Percentiles rank a stretch among this genome's conserved stretches.
Conservation (phyloP, 2,888 invertebrate genomes). For the Heteromurus nitidus region DNA sequence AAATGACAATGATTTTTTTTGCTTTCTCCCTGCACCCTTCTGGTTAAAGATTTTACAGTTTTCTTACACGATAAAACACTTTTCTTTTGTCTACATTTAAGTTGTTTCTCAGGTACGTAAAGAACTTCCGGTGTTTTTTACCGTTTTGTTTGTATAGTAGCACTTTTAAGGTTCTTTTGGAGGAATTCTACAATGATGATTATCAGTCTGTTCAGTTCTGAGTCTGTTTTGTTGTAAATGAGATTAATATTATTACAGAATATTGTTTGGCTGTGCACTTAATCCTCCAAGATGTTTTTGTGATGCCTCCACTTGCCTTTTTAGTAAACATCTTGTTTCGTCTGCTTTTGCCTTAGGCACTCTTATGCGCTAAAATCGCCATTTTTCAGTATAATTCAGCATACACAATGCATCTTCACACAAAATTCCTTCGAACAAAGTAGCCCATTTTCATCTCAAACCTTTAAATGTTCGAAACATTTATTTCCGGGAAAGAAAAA, state of each 20-base stretch:
- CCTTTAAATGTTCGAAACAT: no score
- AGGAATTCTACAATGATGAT: conserved; percentile 66
- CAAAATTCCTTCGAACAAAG: no score
- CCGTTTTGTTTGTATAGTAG: conserved; percentile 59
- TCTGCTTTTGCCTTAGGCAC: conserved; percentile 55
- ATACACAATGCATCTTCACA: no score
- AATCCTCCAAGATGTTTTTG: conserved; percentile 59
- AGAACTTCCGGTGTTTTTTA: conserved; percentile 65
- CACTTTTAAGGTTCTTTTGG: conserved; percentile 66
- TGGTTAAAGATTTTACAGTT: conserved; percentile 6
- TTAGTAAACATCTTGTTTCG: conserved; percentile 52
- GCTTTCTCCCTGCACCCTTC: conserved; percentile 1
- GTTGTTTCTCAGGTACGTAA: conserved; percentile 64
- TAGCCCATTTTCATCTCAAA: no score
- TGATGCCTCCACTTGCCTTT: conserved; percentile 34
- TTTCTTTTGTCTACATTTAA: conserved; percentile 52
- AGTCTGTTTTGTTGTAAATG: conserved; percentile 68
- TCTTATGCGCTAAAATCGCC: conserved; percentile 26
- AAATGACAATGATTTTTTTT: no score
- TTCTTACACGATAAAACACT: conserved; percentile 47
- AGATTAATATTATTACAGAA: conserved; percentile 59
- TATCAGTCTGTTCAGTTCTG: conserved; percentile 68
- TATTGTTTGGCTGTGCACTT: conserved; percentile 65
- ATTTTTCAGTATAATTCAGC: no score
- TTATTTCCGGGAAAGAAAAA: no score